Evolutionary conservation across 2,797 vertebrate genomes (phyloP).

Genomic region (Pangasius macronema): DNA sequence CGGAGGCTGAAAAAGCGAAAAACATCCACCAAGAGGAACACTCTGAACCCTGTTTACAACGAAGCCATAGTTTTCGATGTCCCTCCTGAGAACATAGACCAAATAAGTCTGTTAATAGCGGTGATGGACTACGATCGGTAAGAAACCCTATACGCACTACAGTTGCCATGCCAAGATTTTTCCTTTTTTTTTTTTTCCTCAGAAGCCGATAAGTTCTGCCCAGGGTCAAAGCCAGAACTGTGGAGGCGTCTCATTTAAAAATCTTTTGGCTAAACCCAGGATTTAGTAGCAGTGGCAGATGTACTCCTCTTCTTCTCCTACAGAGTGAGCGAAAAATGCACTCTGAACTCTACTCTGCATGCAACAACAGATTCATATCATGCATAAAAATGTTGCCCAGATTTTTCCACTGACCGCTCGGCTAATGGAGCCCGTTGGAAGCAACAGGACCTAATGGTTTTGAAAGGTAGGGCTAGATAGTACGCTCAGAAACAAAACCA

Average conservation of each 20-base stretch:
- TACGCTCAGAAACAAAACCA: too few species aligned
- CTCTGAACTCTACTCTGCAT: constrained; percentile 20
- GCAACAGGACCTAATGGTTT: background rate
- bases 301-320: background rate
- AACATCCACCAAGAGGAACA: constrained; percentile 97
- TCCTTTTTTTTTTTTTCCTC: background rate
- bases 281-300: constrained; percentile 41
- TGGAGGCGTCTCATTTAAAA: constrained; percentile 45
- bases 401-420: constrained; percentile 22
- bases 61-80: constrained; percentile 99
- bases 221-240: constrained; percentile 33
- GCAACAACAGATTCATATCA: constrained; percentile 20
- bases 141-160: constrained; percentile 57
- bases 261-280: constrained; percentile 27
- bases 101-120: constrained; percentile 95
- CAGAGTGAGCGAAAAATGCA: constrained; percentile 15
- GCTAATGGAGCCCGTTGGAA: background rate
- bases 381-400: constrained; percentile 31
- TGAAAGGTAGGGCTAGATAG: background rate
- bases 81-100: constrained; percentile 96
- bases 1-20: constrained; percentile 96
- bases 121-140: constrained; percentile 99
- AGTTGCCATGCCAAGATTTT: background rate
- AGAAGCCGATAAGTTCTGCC: constrained; percentile 3
- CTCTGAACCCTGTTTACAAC: constrained; percentile 95